Conservation (phyloP, 2,797 vertebrate genomes). For the Tadarida brasiliensis region DNA sequence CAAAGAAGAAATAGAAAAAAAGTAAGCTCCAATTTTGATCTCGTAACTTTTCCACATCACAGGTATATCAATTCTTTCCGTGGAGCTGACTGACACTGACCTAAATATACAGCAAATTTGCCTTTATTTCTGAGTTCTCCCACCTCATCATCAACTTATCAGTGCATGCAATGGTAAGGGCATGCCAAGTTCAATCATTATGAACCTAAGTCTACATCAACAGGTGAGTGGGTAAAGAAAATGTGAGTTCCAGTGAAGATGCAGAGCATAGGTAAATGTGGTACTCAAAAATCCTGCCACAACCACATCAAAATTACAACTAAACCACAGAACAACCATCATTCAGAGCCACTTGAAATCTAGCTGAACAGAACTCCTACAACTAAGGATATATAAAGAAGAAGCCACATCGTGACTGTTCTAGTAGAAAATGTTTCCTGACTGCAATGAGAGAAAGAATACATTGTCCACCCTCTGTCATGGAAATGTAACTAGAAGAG, state of each 20-base stretch:
- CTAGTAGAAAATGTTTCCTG: constrained; percentile 92
- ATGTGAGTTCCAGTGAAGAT: neutral
- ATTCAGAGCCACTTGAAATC: neutral
- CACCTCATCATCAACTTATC: neutral
- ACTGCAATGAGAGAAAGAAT: constrained; percentile 90
- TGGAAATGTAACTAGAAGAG: constrained; percentile 88
- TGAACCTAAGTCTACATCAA: neutral
- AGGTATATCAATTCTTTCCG: neutral
- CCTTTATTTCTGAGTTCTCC: neutral
- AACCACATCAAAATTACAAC: neutral
- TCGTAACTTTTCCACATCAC: neutral
- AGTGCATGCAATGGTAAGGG: neutral
- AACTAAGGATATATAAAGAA: neutral
- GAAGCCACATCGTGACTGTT: constrained; percentile 77
- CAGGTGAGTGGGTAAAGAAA: neutral
- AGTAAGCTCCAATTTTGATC: neutral
- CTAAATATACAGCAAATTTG: neutral
- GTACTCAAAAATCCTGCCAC: neutral
- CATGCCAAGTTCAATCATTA: neutral
- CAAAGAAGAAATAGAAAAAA: neutral
- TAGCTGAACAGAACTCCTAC: neutral
- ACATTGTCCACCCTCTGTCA: constrained; percentile 91
- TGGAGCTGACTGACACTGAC: neutral
- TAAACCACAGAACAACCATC: neutral
- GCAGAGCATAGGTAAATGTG: neutral